Conservation (phyloP, 2,113 vertebrate genomes). For the Herpetotheres cachinnans region DNA sequence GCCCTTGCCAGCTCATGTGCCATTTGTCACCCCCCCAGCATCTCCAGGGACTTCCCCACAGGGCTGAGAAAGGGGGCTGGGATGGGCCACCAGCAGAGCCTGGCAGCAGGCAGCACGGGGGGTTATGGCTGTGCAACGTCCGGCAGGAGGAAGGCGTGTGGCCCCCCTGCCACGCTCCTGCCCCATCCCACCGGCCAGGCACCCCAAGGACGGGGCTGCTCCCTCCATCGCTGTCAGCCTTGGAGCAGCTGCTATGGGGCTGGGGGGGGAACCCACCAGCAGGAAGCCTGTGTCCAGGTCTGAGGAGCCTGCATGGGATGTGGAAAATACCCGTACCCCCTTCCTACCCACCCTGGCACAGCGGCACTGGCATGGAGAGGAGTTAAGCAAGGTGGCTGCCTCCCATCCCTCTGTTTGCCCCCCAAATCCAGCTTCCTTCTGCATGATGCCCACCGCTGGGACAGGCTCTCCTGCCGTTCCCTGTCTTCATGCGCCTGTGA, state of each 20-base stretch:
- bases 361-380: background rate
- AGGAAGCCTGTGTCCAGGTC: background rate
- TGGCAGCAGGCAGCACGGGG: background rate
- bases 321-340: too few species aligned
- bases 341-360: too few species aligned
- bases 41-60: accelerated
- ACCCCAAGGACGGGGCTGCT: background rate
- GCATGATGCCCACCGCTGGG: background rate
- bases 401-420: background rate
- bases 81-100: background rate
- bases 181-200: background rate
- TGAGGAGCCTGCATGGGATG: background rate
- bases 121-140: accelerated
- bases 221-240: background rate
- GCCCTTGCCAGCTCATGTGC: accelerated
- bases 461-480: background rate
- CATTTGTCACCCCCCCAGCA: background rate
- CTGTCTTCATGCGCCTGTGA: accelerated
- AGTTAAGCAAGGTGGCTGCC: accelerated
- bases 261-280: background rate
- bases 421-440: background rate
- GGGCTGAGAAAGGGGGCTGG: background rate
- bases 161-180: background rate
- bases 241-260: background rate
- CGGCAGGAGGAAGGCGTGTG: too few species aligned